Percentiles rank a stretch among this genome's conserved stretches.
phyloP scores from a whole-genome alignment of 1,140 invertebrate species.

The Formica exsecta region DNA sequence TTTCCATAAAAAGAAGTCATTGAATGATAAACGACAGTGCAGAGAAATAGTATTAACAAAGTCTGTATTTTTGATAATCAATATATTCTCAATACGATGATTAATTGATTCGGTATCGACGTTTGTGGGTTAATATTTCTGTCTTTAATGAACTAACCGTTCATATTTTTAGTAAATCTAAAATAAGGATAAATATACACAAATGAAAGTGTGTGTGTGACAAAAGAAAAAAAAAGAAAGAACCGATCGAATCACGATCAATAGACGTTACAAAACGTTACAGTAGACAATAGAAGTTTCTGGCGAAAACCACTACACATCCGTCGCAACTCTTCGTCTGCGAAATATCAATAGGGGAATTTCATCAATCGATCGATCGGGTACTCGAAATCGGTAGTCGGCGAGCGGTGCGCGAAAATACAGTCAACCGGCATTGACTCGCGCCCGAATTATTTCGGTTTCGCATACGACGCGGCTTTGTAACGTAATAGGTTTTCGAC shows the following conservation, averaged over 20 bases:
- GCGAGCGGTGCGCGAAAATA: conserved; percentile 32
- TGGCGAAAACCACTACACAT: conserved; percentile 5
- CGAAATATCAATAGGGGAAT: conserved; percentile 40
- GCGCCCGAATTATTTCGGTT: conserved; percentile 74
- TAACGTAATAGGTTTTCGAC: conserved; percentile 73
- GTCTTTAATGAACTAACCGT: neutral
- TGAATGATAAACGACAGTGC: conserved; percentile 1
- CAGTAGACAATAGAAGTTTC: conserved; percentile 27
- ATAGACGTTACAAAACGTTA: too few species aligned
- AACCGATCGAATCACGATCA: neutral
- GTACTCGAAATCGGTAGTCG: conserved; percentile 47
- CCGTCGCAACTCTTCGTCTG: neutral
- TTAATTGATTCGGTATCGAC: neutral
- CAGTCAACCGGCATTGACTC: conserved; percentile 43
- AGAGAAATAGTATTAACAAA: neutral
- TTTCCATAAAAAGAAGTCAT: neutral
- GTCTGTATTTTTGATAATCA: neutral
- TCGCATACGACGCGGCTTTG: conserved; percentile 67
- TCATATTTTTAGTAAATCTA: neutral
- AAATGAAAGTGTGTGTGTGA: neutral
- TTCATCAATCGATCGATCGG: conserved; percentile 48
- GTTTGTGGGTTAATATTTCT: neutral
- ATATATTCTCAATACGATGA: neutral
- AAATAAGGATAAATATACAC: neutral
- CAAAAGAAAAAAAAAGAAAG: neutral